Percentiles rank a stretch among this genome's conserved stretches.
These are phyloP conservation scores for Apteryx mantelli DNA, from an alignment of 2,113 vertebrate genomes.

Conservation along the genomic window DNA sequence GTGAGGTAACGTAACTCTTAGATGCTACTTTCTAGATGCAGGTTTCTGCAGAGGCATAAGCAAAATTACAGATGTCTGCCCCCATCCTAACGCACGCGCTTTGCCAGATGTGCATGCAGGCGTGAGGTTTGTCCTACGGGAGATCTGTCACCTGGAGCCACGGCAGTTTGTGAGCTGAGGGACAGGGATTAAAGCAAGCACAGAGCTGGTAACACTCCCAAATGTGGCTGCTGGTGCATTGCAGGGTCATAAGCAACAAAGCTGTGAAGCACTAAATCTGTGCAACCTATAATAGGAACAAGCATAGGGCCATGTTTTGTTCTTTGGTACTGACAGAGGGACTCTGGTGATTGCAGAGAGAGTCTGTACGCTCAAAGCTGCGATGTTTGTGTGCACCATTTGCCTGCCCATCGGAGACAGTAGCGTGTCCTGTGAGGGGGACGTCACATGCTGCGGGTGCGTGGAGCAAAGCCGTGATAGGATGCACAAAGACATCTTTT, in stretches of 20 bases:
- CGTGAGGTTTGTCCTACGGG: background rate
- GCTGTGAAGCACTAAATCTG: background rate
- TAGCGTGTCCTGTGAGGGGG: accelerated
- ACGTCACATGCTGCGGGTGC: accelerated
- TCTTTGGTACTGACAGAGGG: background rate
- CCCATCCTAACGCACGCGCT: background rate
- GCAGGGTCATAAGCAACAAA: background rate
- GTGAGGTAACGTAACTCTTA: background rate
- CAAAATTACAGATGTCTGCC: background rate
- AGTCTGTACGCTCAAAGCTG: background rate
- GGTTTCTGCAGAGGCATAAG: background rate
- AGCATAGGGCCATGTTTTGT: background rate
- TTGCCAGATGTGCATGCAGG: background rate
- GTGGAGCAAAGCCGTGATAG: background rate
- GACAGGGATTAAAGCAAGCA: background rate
- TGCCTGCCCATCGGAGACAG: background rate
- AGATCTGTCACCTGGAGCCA: accelerated
- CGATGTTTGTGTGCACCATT: background rate
- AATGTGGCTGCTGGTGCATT: background rate
- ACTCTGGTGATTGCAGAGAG: background rate
- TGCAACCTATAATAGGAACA: background rate
- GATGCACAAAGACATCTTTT: background rate
- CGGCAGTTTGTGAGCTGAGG: background rate
- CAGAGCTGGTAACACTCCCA: background rate
- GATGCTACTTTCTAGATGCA: background rate